Evolutionary conservation across 2,113 vertebrate species (phyloP).

Genomic region (Sinocyclocheilus anshuiensis): DNA sequence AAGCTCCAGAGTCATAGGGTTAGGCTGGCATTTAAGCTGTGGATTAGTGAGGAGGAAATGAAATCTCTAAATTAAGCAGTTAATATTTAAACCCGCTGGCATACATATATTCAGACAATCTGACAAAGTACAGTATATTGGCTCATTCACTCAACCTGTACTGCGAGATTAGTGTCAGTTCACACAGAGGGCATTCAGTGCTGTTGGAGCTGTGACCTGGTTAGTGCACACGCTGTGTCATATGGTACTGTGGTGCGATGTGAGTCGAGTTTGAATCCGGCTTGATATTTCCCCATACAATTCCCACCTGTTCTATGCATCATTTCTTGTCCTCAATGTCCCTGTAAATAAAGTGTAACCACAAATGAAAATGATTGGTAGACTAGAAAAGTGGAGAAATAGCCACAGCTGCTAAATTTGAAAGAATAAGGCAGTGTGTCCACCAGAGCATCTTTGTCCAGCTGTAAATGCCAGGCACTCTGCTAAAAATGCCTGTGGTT

Average conservation of each 20-base stretch:
- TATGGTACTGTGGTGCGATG: not conserved
- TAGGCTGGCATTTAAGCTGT: not conserved
- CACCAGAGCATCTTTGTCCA: no score
- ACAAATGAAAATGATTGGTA: not conserved
- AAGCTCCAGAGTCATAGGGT: not conserved
- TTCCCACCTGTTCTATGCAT: not conserved
- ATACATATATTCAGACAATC: slow-evolving; percentile 13
- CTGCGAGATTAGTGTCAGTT: not conserved
- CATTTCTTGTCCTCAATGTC: not conserved
- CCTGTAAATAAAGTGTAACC: not conserved
- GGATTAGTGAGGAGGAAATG: not conserved
- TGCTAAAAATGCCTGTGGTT: not conserved
- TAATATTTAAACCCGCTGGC: slow-evolving; percentile 5
- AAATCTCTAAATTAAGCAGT: not conserved
- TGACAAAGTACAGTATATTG: not conserved
- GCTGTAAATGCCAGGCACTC: not conserved
- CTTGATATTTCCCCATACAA: not conserved
- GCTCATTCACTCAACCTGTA: not conserved
- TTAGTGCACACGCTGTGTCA: not conserved
- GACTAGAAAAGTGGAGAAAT: not conserved
- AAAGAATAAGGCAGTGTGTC: not conserved
- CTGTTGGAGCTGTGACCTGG: not conserved
- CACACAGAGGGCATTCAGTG: not conserved
- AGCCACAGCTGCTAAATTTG: not conserved
- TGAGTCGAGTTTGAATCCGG: not conserved